Evolutionary conservation across 2,888 invertebrate species (phyloP).

Genomic region (Pheosia tremula): DNA sequence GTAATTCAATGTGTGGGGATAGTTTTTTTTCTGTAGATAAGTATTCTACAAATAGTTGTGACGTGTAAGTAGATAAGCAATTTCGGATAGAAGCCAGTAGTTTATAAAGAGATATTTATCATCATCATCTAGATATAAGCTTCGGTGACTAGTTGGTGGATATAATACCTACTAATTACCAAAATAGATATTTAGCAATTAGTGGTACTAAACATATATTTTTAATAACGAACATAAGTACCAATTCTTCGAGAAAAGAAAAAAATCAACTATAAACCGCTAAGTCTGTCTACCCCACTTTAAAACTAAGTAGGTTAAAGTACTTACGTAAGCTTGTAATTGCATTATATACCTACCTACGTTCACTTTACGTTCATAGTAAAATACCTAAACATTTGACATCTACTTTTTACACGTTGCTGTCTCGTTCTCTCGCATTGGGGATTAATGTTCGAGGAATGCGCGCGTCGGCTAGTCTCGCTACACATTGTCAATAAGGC

Average conservation of each 20-base stretch:
- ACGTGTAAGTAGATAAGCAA: no score
- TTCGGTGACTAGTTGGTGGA: no score
- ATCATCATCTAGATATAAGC: no score
- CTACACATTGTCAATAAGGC: slow-evolving; percentile 55
- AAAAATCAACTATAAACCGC: slow-evolving; percentile 23
- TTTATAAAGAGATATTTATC: no score
- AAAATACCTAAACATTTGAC: slow-evolving; percentile 83
- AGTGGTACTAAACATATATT: no score
- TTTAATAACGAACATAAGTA: no score
- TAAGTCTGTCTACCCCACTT: slow-evolving; percentile 40
- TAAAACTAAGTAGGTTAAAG: slow-evolving; percentile 70
- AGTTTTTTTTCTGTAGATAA: no score
- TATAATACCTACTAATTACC: no score
- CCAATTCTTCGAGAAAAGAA: slow-evolving; percentile 5
- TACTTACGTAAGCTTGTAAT: slow-evolving; percentile 78
- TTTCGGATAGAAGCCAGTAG: no score
- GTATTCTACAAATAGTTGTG: no score
- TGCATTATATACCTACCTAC: slow-evolving; percentile 78
- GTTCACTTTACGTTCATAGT: slow-evolving; percentile 74
- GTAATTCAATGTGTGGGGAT: no score
- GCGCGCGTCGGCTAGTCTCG: slow-evolving; percentile 83
- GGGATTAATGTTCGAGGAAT: slow-evolving; percentile 79
- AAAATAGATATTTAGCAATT: no score
- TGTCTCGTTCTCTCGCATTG: slow-evolving; percentile 72
- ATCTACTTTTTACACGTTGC: slow-evolving; percentile 77